These are phyloP conservation scores for Conops quadrifasciatus DNA, from an alignment of 2,888 invertebrate genomes.

Conservation along the genomic window DNA sequence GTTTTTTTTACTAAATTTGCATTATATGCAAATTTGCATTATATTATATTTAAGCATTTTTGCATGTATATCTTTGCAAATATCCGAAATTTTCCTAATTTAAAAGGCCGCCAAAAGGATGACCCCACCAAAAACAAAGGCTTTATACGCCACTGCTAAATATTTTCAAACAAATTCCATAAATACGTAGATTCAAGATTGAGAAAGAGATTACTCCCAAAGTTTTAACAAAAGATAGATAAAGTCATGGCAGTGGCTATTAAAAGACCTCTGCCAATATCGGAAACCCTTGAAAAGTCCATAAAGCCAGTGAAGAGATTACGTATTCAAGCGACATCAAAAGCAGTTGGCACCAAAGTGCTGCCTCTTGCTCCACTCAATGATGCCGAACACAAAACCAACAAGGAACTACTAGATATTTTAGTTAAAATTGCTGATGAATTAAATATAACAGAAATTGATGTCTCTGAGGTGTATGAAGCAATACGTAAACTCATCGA, in stretches of 20 bases:
- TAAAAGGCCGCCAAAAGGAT: too few relatives aligned
- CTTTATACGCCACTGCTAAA: neutral
- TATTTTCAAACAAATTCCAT: neutral
- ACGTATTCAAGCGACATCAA: conserved; percentile 52
- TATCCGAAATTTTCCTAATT: too few relatives aligned
- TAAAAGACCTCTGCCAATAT: conserved; percentile 46
- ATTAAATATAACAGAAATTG: conserved; percentile 51
- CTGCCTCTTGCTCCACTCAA: conserved; percentile 51
- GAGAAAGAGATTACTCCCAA: neutral
- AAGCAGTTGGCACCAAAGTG: conserved; percentile 43
- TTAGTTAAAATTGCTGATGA: conserved; percentile 61
- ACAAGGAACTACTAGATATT: conserved; percentile 57
- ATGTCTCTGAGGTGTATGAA: conserved; percentile 54
- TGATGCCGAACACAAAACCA: conserved; percentile 36
- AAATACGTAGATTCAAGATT: too few relatives aligned
- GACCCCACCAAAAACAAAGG: too few relatives aligned
- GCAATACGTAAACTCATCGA: conserved; percentile 55
- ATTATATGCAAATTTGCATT: too few relatives aligned
- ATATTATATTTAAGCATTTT: too few relatives aligned
- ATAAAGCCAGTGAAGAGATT: conserved; percentile 53
- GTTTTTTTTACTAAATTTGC: too few relatives aligned
- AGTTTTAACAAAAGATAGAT: neutral
- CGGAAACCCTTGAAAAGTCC: conserved; percentile 46
- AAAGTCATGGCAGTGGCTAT: conserved; percentile 36
- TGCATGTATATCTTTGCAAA: too few relatives aligned